A percentile compares a stretch with the other conserved stretches of the same genome.
Conservation (phyloP, 1,140 invertebrate species). For the Trypoxylus dichotomus region DNA sequence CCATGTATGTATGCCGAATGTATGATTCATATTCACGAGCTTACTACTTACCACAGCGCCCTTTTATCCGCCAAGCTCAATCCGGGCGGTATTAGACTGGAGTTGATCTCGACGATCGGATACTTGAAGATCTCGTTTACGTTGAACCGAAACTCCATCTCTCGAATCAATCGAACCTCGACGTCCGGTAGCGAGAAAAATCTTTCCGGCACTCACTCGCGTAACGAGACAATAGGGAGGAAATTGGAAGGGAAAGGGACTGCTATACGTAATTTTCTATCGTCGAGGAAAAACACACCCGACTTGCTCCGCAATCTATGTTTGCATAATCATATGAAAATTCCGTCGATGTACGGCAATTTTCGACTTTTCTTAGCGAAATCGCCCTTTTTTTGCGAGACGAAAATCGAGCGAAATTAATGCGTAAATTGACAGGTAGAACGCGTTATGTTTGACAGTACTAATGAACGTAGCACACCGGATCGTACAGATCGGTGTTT, state of each 20-base stretch:
- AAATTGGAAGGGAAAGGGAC: background rate
- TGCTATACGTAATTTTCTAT: background rate
- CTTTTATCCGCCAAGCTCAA: conserved; percentile 62
- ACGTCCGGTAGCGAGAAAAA: background rate
- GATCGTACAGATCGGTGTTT: background rate
- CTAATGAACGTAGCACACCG: background rate
- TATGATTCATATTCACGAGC: conserved; percentile 5
- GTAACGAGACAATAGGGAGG: background rate
- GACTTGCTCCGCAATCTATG: background rate
- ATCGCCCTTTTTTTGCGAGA: background rate
- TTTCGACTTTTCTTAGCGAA: background rate
- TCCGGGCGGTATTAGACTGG: conserved; percentile 62
- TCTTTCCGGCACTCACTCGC: background rate
- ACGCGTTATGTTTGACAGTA: conserved; percentile 10
- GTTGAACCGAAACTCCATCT: conserved; percentile 66
- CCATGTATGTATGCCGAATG: background rate
- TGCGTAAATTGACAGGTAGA: conserved; percentile 4
- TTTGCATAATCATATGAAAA: background rate
- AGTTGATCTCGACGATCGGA: conserved; percentile 62
- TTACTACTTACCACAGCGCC: conserved; percentile 56
- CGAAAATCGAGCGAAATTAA: background rate
- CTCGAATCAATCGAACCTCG: background rate
- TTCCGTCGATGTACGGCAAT: background rate
- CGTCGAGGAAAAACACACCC: background rate
- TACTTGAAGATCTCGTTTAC: conserved; percentile 61